A percentile compares a stretch with the other conserved stretches of the same genome.
phyloP scores from a whole-genome alignment of 2,888 invertebrate species.

The Pachycephus smyrnensis region DNA sequence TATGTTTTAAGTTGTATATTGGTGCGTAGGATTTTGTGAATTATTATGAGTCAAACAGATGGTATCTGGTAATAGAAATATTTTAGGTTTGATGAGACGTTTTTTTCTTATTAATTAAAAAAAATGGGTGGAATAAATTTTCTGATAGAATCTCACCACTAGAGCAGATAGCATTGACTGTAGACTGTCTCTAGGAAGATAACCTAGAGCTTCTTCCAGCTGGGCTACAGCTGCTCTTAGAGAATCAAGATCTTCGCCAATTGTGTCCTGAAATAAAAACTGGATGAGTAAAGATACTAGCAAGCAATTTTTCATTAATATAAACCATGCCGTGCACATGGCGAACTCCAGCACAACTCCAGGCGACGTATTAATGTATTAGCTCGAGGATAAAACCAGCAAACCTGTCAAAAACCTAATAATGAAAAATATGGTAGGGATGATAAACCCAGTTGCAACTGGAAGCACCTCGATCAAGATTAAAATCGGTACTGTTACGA shows the following conservation, averaged over 20 bases:
- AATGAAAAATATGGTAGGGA: neutral
- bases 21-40: neutral
- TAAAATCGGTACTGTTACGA: neutral
- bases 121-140: neutral
- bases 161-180: conserved; percentile 79
- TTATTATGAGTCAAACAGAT: neutral
- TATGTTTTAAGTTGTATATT: too few species aligned
- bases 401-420: conserved; percentile 35
- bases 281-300: conserved; percentile 1
- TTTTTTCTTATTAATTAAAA: neutral
- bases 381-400: conserved; percentile 40
- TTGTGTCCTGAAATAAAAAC: conserved; percentile 55
- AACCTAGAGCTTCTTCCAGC: conserved; percentile 76
- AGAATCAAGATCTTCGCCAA: conserved; percentile 74
- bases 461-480: neutral
- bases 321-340: conserved; percentile 42
- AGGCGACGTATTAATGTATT: conserved; percentile 47
- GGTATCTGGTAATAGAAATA: neutral
- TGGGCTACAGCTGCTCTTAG: conserved; percentile 77
- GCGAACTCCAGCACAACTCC: conserved; percentile 33
- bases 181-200: conserved; percentile 79
- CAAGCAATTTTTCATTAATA: conserved; percentile 1
- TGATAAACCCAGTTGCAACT: neutral
- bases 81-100: conserved; percentile 5
- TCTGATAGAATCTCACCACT: conserved; percentile 71